These are phyloP conservation scores for Hestina assimilis DNA, from an alignment of 1,140 invertebrate genomes.

Conservation along the genomic window DNA sequence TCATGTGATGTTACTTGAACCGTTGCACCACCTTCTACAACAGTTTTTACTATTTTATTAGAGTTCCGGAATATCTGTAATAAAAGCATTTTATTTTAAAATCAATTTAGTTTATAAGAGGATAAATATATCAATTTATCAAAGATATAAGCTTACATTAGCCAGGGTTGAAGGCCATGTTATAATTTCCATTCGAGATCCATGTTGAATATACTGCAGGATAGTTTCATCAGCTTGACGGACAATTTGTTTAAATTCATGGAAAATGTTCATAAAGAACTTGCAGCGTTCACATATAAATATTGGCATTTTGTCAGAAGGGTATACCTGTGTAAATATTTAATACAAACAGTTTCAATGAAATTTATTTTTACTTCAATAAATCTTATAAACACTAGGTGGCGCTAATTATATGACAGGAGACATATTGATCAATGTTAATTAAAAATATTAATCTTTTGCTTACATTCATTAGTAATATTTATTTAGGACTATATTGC, in stretches of 20 bases:
- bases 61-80: background rate
- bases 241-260: slow-evolving; percentile 86
- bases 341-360: background rate
- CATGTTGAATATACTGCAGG: slow-evolving; percentile 82
- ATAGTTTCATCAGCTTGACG: slow-evolving; percentile 85
- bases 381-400: slow-evolving; percentile 37
- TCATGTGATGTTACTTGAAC: slow-evolving; percentile 77
- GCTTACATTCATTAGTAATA: background rate
- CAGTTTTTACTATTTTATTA: background rate
- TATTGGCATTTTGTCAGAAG: slow-evolving; percentile 85
- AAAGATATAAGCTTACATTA: slow-evolving; percentile 56
- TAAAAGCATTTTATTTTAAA: background rate
- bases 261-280: slow-evolving; percentile 82
- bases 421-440: background rate
- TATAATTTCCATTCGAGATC: slow-evolving; percentile 79
- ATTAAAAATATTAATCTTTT: no score
- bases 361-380: background rate
- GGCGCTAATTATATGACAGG: slow-evolving; percentile 32
- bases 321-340: slow-evolving; percentile 84
- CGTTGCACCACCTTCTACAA: slow-evolving; percentile 50
- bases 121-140: no score
- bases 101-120: no score
- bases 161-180: slow-evolving; percentile 57
- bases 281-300: slow-evolving; percentile 84
- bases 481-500: background rate